These are phyloP conservation scores for Matsumyia berberina DNA, from an alignment of 2,888 invertebrate species.

Conservation along the genomic window DNA sequence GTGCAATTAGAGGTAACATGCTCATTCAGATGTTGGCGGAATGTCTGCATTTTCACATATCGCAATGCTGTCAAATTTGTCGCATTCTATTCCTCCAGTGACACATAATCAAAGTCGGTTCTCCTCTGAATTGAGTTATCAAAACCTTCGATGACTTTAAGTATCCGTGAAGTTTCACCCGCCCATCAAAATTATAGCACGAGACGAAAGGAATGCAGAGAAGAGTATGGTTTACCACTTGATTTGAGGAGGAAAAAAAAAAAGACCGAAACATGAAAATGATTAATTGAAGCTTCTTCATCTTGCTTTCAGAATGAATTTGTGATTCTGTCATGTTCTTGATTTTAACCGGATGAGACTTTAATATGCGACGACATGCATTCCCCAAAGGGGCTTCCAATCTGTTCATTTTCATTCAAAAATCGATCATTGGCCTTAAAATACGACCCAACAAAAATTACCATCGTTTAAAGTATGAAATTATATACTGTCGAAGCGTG, in stretches of 20 bases:
- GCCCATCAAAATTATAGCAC: slow-evolving; percentile 13
- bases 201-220: neutral
- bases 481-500: slow-evolving; percentile 39
- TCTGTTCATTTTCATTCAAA: slow-evolving; percentile 12
- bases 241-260: slow-evolving; percentile 2
- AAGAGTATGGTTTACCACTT: neutral
- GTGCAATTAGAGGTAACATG: slow-evolving; percentile 39
- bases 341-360: slow-evolving; percentile 29
- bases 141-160: slow-evolving; percentile 11
- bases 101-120: neutral
- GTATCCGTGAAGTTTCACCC: slow-evolving; percentile 14
- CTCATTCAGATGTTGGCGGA: slow-evolving; percentile 2
- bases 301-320: slow-evolving; percentile 26
- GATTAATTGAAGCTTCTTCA: slow-evolving; percentile 45
- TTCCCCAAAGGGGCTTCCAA: slow-evolving; percentile 23
- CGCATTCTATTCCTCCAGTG: slow-evolving; percentile 16
- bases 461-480: slow-evolving; percentile 61
- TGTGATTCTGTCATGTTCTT: slow-evolving; percentile 18
- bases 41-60: neutral
- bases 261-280: slow-evolving; percentile 12
- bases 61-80: slow-evolving; percentile 16
- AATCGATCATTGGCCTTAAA: slow-evolving; percentile 32
- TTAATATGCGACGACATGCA: slow-evolving; percentile 58
- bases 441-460: slow-evolving; percentile 22
- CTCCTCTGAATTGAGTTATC: slow-evolving; percentile 2